Percentiles rank a stretch among this genome's conserved stretches.
Conservation (phyloP, 1,140 invertebrate species). For the Heterodera schachtii region DNA sequence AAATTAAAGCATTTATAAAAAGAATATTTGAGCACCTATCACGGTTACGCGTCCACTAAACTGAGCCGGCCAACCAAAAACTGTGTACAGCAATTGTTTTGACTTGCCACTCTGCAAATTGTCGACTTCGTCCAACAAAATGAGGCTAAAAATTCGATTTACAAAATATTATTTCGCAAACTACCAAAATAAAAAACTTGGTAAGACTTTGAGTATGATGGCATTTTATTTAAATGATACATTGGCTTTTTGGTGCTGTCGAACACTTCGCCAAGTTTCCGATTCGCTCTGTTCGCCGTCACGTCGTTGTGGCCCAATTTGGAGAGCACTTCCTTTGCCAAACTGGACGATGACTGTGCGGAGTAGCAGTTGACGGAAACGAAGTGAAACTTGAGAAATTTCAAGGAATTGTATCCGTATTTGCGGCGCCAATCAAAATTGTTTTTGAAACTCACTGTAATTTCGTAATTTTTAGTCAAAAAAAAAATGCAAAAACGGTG, state of each 20-base stretch:
- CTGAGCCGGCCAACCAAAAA: constrained; percentile 88
- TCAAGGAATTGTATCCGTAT: not conserved
- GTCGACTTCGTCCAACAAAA: constrained; percentile 94
- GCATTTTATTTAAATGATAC: not conserved
- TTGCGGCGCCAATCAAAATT: too few species aligned
- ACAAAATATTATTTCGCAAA: too few species aligned
- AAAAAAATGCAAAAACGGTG: too few species aligned
- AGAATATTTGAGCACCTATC: constrained; percentile 72
- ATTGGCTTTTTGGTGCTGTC: constrained; percentile 27
- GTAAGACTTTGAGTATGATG: not conserved
- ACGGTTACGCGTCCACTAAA: constrained; percentile 77
- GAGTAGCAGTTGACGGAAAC: constrained; percentile 44
- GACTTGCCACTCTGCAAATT: constrained; percentile 82
- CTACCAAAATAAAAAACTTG: too few species aligned
- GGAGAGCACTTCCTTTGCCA: constrained; percentile 21
- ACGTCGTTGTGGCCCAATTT: constrained; percentile 20
- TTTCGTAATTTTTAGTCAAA: too few species aligned
- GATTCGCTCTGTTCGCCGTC: not conserved
- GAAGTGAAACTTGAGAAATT: constrained; percentile 41
- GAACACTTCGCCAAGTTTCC: constrained; percentile 30
- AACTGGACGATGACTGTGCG: constrained; percentile 16
- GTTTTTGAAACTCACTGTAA: too few species aligned
- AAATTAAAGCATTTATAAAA: too few species aligned
- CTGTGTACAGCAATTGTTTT: constrained; percentile 79
- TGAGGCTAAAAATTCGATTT: constrained; percentile 71